Percentiles rank a stretch among this genome's conserved stretches.
phyloP scores from a whole-genome alignment of 2,797 vertebrate species.

The Poecilia wingei region DNA sequence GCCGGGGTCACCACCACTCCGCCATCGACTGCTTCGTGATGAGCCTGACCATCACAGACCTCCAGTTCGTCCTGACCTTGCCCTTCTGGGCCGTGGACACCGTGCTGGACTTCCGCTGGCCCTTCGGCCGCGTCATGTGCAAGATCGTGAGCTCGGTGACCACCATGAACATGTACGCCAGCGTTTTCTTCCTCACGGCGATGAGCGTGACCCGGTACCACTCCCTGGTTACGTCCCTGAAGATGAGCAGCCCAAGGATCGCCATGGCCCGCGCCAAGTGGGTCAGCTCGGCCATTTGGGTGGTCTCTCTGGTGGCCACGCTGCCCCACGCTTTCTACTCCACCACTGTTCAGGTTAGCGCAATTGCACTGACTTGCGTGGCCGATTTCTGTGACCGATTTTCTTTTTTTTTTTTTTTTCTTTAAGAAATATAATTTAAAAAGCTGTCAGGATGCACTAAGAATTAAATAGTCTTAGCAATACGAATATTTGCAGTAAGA shows the following conservation, averaged over 20 bases:
- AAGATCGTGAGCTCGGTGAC: conserved; percentile 82
- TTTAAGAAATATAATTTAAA: not conserved
- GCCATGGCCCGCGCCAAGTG: conserved; percentile 69
- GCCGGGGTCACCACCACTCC: conserved; percentile 68
- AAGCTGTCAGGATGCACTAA: not conserved
- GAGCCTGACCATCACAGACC: conserved; percentile 78
- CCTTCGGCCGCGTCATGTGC: conserved; percentile 80
- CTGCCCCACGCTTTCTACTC: conserved; percentile 82
- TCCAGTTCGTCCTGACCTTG: conserved; percentile 81
- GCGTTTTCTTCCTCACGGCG: conserved; percentile 82
- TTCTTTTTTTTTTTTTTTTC: not conserved
- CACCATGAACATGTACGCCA: conserved; percentile 84
- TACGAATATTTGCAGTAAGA: not conserved
- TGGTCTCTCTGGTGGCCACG: conserved; percentile 75
- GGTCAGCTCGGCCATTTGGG: conserved; percentile 79
- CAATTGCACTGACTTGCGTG: not conserved
- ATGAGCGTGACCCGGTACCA: conserved; percentile 83
- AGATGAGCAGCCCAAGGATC: conserved; percentile 68
- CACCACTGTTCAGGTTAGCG: conserved; percentile 77
- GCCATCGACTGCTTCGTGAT: conserved; percentile 81
- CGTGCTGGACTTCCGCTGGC: conserved; percentile 82
- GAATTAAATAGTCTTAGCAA: not conserved
- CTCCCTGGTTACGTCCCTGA: conserved; percentile 75
- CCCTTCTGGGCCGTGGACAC: conserved; percentile 83
- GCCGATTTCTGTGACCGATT: not conserved